Evolutionary conservation across 1,140 invertebrate genomes (phyloP).

Genomic region (Sipha flava): DNA sequence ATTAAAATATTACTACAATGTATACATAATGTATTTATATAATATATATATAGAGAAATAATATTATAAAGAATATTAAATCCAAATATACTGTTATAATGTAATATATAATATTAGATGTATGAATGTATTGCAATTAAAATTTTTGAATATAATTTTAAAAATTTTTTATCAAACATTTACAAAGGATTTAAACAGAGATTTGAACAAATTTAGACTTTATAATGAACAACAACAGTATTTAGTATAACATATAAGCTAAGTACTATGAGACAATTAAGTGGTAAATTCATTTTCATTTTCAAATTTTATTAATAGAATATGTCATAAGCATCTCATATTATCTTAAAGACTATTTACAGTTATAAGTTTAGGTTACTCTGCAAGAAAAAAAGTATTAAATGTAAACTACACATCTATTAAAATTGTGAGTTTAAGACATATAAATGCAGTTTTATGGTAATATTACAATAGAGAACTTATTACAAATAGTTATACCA

Average conservation of each 20-base stretch:
- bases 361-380: not conserved
- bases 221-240: conserved; percentile 10
- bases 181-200: not conserved
- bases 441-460: conserved; percentile 8
- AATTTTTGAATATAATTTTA: not conserved
- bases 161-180: not conserved
- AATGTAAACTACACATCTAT: conserved; percentile 9
- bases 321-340: conserved; percentile 1
- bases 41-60: too few relatives aligned
- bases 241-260: not conserved
- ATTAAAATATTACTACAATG: too few relatives aligned
- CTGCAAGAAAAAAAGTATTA: not conserved
- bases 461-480: not conserved
- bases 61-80: too few relatives aligned
- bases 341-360: conserved; percentile 2
- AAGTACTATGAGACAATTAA: not conserved
- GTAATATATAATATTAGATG: too few relatives aligned
- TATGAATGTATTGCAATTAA: not conserved
- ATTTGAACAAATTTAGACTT: conserved; percentile 19
- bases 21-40: too few relatives aligned
- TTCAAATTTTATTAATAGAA: not conserved
- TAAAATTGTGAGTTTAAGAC: not conserved
- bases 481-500: conserved; percentile 1
- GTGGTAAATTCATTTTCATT: not conserved
- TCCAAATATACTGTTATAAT: too few relatives aligned